phyloP scores from a whole-genome alignment of 2,797 vertebrate genomes.

The Lophius americanus region DNA sequence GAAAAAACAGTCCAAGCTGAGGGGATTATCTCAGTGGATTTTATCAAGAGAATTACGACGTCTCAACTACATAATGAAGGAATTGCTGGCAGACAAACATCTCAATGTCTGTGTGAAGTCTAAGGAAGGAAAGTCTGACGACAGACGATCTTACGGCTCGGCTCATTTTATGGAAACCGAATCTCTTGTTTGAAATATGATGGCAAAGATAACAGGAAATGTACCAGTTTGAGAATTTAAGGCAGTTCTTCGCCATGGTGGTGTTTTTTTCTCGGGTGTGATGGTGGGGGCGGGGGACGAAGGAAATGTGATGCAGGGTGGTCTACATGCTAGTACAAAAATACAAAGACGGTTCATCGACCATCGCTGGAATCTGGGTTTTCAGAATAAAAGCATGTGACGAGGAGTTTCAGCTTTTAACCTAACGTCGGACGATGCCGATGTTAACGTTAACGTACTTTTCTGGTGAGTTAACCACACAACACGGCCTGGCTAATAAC shows the following conservation, averaged over 20 bases:
- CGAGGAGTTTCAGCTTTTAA: too few relatives aligned
- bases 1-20: slow-evolving; percentile 26
- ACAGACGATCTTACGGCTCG: background rate
- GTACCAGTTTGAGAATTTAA: background rate
- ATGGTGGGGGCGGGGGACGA: background rate
- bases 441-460: too few relatives aligned
- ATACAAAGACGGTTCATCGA: too few relatives aligned
- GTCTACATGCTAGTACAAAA: too few relatives aligned
- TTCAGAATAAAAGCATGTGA: too few relatives aligned
- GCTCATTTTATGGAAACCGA: background rate
- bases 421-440: too few relatives aligned
- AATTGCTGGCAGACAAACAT: slow-evolving; percentile 4
- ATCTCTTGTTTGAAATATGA: background rate
- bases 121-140: background rate
- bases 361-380: too few relatives aligned
- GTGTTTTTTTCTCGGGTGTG: background rate
- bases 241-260: too few relatives aligned
- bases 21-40: slow-evolving; percentile 39
- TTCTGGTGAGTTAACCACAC: too few relatives aligned
- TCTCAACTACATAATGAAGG: slow-evolving; percentile 26
- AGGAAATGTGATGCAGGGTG: background rate
- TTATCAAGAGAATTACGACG: slow-evolving; percentile 31
- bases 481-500: too few relatives aligned
- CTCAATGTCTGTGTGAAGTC: background rate
- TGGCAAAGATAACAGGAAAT: background rate